phyloP scores from a whole-genome alignment of 2,113 vertebrate species.

The Regulus satrapa region DNA sequence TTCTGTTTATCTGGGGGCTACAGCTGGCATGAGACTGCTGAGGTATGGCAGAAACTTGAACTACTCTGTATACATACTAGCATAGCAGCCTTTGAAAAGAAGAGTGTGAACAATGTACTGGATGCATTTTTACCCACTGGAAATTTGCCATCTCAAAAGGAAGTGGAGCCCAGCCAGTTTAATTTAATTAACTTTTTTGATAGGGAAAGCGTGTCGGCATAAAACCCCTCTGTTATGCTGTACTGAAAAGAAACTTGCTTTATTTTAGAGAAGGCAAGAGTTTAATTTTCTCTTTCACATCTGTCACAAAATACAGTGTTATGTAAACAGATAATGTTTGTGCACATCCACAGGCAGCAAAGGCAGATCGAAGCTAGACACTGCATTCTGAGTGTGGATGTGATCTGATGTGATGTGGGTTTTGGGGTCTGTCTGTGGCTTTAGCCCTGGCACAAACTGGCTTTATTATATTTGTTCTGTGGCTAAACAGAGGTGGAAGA shows the following conservation, averaged over 20 bases:
- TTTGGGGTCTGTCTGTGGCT: not conserved
- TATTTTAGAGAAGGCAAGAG: not conserved
- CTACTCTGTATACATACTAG: not conserved
- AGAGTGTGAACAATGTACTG: not conserved
- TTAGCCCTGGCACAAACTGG: not conserved
- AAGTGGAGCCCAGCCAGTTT: not conserved
- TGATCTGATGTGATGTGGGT: not conserved
- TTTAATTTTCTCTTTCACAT: not conserved
- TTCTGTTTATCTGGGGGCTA: slow-evolving; percentile 87
- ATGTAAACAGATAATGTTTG: not conserved
- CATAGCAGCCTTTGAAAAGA: not conserved
- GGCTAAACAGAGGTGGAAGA: not conserved
- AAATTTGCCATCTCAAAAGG: not conserved
- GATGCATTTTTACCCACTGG: not conserved
- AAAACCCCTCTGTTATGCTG: not conserved
- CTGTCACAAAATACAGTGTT: not conserved
- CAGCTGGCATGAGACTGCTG: slow-evolving; percentile 93
- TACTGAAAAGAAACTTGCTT: not conserved
- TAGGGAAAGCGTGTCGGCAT: not conserved
- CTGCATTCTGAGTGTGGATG: not conserved
- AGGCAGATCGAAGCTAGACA: not conserved
- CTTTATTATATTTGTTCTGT: not conserved
- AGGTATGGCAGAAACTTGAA: slow-evolving; percentile 72
- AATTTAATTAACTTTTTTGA: slow-evolving; percentile 12
- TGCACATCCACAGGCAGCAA: not conserved